Base-by-base conservation (phyloP, 2,888 invertebrate genomes). In the Epinotia nisella region DNA sequence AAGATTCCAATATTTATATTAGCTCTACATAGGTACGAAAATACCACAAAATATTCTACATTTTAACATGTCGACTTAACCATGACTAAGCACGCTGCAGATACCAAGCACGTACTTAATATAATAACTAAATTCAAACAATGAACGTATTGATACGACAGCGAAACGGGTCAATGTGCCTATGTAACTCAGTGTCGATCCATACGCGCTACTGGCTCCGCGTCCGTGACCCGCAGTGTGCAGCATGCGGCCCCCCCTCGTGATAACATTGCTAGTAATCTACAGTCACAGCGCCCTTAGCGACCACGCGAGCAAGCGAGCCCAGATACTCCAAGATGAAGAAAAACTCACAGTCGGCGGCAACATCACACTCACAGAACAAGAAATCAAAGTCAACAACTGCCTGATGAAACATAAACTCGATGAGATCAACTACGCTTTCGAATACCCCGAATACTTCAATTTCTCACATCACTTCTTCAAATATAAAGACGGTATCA, bases 391-490 rank as follows among this genome's bases (percentile, higher is more conserved):
- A 1, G 95, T 94, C 59, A 95, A 96, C 83, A 85, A 91, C 59
- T 91, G 95, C 15, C 86, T 96, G 15, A 95, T 95, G 95, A 80
- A 81, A 51, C 88, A 90, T 56, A 96, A 96, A 80, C 84, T 87
- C 19, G 77, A 84, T 1, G 96, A 96, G 83, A 82, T 94, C 21
- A 85, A 94, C 13, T 91, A 93, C 78, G 95, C 94, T 69, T 90
- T 93, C 78, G 82, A 87, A n/a, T 88, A 94, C 74, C 95, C 95
- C 0, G 88, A 91, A 71, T 87, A 91, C 21, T 97, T 95, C 83
- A 93, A 95, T 56, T 95, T 96, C 1, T 94, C 96, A 0, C 91
- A 92, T 29, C 96, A 96, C 82, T 96, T 96, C 79, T 95, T 97
- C 81, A 83, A 90, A 1, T 95, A 95, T 2, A 94, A 94, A 79